These are phyloP conservation scores for Merodon equestris DNA, from an alignment of 2,888 invertebrate species.

Conservation along the genomic window DNA sequence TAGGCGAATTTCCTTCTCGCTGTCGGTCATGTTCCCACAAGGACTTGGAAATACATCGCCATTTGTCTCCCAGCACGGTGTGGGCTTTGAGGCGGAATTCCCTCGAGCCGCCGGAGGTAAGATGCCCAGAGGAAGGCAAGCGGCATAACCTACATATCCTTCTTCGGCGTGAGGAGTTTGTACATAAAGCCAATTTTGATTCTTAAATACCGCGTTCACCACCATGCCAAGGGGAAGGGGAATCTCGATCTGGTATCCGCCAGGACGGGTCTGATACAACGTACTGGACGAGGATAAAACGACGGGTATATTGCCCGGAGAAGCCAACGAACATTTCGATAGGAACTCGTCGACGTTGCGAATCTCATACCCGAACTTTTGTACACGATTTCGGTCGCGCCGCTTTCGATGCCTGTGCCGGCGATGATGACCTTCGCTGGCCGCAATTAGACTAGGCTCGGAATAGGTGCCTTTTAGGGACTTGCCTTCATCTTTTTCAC, in stretches of 20 bases:
- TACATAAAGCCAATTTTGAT: constrained; percentile 90
- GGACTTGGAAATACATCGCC: constrained; percentile 90
- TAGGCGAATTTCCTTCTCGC: constrained; percentile 84
- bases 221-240: constrained; percentile 89
- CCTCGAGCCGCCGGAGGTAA: constrained; percentile 80
- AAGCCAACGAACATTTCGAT: constrained; percentile 88
- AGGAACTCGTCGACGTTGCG: constrained; percentile 89
- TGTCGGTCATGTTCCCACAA: constrained; percentile 89
- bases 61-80: constrained; percentile 90
- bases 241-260: constrained; percentile 85
- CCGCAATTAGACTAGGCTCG: constrained; percentile 77
- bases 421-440: constrained; percentile 75
- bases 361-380: constrained; percentile 87
- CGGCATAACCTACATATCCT: constrained; percentile 88
- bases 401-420: constrained; percentile 78
- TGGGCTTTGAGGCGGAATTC: constrained; percentile 79
- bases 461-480: constrained; percentile 77
- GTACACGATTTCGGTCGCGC: constrained; percentile 76
- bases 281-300: constrained; percentile 87
- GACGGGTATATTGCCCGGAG: constrained; percentile 91
- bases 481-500: constrained; percentile 70
- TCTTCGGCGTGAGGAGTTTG: constrained; percentile 92
- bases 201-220: constrained; percentile 92
- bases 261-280: constrained; percentile 86
- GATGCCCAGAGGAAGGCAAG: constrained; percentile 88